Evolutionary conservation across 2,888 invertebrate genomes (phyloP), one percentile per base, ranked within the genome.

Genomic region (Bellardia pandia): DNA sequence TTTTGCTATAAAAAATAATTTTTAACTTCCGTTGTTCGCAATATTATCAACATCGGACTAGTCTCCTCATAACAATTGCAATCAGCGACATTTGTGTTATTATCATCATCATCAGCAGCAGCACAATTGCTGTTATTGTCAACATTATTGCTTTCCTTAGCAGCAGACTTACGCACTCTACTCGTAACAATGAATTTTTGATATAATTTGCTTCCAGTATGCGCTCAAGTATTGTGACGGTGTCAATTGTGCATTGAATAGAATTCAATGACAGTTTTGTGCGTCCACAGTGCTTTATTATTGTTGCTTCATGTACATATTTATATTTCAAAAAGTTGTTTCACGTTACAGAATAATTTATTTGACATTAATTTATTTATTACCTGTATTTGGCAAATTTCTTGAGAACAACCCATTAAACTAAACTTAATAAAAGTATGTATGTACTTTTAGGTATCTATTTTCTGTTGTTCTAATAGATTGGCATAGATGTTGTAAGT

Each of bases 171-270:
- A 79, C 79, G 84, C 84, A 75, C 42, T 62, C 30, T 33, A 42
- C 42, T 40, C n/a, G 9, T 66, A 69, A 72, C 71, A 84, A 82
- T 78, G 72, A 56, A 69, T 72, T 83, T 76, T 86, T 68, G 14
- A 72, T 76, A 77, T 80, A 86, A 84, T 77, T 86, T 74, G 71
- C 64, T 58, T 68, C 76, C 62, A 83, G 83, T 88, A 74, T 58
- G 16, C 30, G 48, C 69, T 53, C 78, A 66, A 79, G 82, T 88
- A 80, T 89, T 88, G 79, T 86, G 86, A 82, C 78, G 72, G 71
- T 78, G 68, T 88, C 82, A 82, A 86, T 82, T 86, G 23, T 82
- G 71, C 86, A 78, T 79, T 79, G 71, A 69, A 80, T 80, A 37
- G 53, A 71, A 81, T 83, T 79, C 74, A 37, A 75, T 75, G 82